These are phyloP conservation scores for Drosophila bifasciata DNA, from an alignment of 1,140 invertebrate genomes.

Conservation along the genomic window DNA sequence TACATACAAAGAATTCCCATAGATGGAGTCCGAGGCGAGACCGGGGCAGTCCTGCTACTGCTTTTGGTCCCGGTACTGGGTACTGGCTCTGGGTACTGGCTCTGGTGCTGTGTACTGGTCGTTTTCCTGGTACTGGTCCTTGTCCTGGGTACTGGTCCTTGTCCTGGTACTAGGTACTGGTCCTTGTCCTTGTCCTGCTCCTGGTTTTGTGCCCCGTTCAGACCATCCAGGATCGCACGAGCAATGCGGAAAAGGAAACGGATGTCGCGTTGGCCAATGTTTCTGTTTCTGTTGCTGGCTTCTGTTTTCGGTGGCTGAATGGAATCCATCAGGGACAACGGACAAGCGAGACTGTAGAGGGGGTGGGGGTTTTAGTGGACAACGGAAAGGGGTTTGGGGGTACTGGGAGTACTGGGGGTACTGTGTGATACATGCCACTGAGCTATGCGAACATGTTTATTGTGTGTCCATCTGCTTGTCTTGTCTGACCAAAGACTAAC, in stretches of 20 bases:
- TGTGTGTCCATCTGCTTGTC: slow-evolving; percentile 21
- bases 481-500: slow-evolving; percentile 7
- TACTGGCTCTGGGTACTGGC: too few species aligned
- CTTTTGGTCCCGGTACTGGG: too few species aligned
- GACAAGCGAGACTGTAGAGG: not conserved
- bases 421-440: slow-evolving; percentile 1
- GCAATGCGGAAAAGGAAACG: slow-evolving; percentile 69
- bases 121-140: too few species aligned
- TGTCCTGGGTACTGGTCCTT: not conserved
- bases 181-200: too few species aligned
- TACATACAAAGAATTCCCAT: slow-evolving; percentile 49
- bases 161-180: too few species aligned
- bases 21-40: slow-evolving; percentile 9
- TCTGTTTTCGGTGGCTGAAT: slow-evolving; percentile 37
- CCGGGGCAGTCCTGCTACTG: slow-evolving; percentile 13
- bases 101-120: too few species aligned
- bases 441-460: slow-evolving; percentile 34
- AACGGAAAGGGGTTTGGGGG: too few species aligned
- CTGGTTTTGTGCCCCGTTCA: slow-evolving; percentile 6
- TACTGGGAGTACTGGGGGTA: too few species aligned
- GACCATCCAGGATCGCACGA: slow-evolving; percentile 37
- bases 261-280: slow-evolving; percentile 77
- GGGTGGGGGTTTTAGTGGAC: not conserved
- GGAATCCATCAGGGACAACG: slow-evolving; percentile 44
- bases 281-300: slow-evolving; percentile 36